These are phyloP conservation scores for Bradypodion pumilum DNA, from an alignment of 2,797 vertebrate species.

Conservation along the genomic window DNA sequence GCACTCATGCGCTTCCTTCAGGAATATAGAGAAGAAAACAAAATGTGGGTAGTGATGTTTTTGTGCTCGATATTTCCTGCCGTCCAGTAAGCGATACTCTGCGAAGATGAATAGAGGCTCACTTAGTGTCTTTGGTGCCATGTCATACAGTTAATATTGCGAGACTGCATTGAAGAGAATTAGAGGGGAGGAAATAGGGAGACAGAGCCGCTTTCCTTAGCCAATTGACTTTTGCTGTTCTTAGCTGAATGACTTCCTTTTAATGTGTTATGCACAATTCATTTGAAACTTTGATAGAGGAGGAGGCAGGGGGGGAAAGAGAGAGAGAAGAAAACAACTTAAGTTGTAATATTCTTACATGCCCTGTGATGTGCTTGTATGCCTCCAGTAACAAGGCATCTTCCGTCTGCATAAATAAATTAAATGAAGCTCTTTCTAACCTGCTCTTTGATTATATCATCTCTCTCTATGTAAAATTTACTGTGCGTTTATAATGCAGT, in stretches of 20 bases:
- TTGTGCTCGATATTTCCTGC: not conserved
- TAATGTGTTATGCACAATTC: not conserved
- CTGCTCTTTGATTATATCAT: constrained; percentile 17
- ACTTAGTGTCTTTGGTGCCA: not conserved
- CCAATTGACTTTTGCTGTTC: not conserved
- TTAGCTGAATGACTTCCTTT: not conserved
- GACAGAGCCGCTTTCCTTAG: not conserved
- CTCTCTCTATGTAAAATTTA: not conserved
- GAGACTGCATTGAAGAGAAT: not conserved
- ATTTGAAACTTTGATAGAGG: not conserved
- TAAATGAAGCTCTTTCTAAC: not conserved
- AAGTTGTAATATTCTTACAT: not conserved
- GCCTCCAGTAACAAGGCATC: constrained; percentile 7
- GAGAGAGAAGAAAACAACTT: not conserved
- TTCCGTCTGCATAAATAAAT: constrained; percentile 28
- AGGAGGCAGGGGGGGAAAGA: not conserved
- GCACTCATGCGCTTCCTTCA: not conserved
- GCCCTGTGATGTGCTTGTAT: not conserved
- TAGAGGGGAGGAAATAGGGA: not conserved
- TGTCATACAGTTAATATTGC: not conserved
- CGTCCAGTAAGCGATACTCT: too few species aligned
- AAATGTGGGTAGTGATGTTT: not conserved
- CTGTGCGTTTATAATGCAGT: not conserved
- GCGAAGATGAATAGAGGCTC: not conserved
- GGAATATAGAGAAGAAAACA: not conserved